phyloP scores from a whole-genome alignment of 2,113 vertebrate genomes.

The Zapornia atra region DNA sequence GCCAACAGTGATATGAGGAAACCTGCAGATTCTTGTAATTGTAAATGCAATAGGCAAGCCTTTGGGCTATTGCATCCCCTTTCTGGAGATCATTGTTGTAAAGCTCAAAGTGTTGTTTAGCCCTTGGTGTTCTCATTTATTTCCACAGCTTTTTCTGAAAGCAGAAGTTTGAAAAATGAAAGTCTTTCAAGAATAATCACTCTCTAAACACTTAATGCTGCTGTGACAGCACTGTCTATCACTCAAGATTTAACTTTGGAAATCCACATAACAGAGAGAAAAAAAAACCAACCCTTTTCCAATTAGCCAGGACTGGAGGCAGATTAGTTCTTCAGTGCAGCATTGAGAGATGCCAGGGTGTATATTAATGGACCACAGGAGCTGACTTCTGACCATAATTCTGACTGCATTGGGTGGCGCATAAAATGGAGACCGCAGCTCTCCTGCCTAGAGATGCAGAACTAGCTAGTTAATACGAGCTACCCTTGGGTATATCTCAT shows the following conservation, averaged over 20 bases:
- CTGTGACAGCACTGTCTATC: constrained; percentile 83
- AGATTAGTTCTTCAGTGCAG: constrained; percentile 64
- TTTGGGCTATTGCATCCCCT: constrained; percentile 43
- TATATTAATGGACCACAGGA: constrained; percentile 48
- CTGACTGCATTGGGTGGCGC: neutral
- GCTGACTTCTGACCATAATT: constrained; percentile 7
- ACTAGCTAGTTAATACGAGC: neutral
- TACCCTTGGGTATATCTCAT: neutral
- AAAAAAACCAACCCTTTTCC: constrained; percentile 55
- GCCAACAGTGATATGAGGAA: constrained; percentile 27
- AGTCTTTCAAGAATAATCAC: constrained; percentile 75
- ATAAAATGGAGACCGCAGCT: constrained; percentile 11
- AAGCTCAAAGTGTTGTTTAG: constrained; percentile 59
- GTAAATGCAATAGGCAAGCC: constrained; percentile 45
- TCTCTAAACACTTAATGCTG: constrained; percentile 79
- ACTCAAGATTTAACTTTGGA: constrained; percentile 78
- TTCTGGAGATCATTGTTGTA: constrained; percentile 48
- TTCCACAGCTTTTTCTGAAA: constrained; percentile 47
- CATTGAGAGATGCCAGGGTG: neutral
- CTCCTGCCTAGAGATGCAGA: neutral
- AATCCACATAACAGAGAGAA: constrained; percentile 71
- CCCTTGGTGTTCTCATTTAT: constrained; percentile 67
- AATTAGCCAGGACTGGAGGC: constrained; percentile 72
- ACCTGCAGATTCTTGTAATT: constrained; percentile 41
- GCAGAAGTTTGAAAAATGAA: constrained; percentile 74